Conservation (phyloP, 2,888 invertebrate genomes). For the Mechanitis mazaeus region DNA sequence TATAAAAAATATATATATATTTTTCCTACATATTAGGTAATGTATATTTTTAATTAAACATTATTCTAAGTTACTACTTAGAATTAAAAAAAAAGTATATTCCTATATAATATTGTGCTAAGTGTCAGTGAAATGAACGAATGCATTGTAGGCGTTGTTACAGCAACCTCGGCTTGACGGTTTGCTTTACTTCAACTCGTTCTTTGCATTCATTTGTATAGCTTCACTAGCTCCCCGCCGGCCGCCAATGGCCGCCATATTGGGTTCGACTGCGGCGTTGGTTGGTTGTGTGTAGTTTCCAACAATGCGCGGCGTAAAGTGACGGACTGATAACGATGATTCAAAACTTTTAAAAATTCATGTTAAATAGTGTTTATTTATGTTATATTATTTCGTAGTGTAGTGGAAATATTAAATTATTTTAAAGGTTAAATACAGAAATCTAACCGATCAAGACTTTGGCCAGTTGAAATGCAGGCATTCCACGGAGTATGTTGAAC, state of each 20-base stretch:
- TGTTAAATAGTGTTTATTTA: conserved; percentile 39
- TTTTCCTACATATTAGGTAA: too few relatives aligned
- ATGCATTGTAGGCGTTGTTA: conserved; percentile 13
- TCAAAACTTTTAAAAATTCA: conserved; percentile 52
- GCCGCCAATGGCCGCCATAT: conserved; percentile 56
- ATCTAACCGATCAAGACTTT: conserved; percentile 41
- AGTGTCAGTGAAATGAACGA: conserved; percentile 7
- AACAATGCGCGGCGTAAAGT: conserved; percentile 51
- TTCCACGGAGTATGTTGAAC: conserved; percentile 74
- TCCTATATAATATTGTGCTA: neutral
- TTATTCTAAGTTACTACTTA: too few relatives aligned
- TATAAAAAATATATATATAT: too few relatives aligned
- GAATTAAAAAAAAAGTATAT: too few relatives aligned
- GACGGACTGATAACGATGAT: conserved; percentile 63
- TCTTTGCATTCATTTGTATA: conserved; percentile 22
- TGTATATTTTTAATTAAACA: too few relatives aligned
- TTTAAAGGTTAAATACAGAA: conserved; percentile 22
- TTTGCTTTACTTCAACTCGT: conserved; percentile 27
- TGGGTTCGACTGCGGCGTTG: conserved; percentile 49
- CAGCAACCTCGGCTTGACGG: conserved; percentile 17
- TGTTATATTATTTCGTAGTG: conserved; percentile 39
- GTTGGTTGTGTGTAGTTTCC: conserved; percentile 38
- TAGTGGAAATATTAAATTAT: conserved; percentile 37
- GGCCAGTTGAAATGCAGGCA: conserved; percentile 68
- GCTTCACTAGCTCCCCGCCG: conserved; percentile 27